A percentile compares a stretch with the other conserved stretches of the same genome.
phyloP scores from a whole-genome alignment of 2,888 invertebrate species.

The Aleiodes testaceus region DNA sequence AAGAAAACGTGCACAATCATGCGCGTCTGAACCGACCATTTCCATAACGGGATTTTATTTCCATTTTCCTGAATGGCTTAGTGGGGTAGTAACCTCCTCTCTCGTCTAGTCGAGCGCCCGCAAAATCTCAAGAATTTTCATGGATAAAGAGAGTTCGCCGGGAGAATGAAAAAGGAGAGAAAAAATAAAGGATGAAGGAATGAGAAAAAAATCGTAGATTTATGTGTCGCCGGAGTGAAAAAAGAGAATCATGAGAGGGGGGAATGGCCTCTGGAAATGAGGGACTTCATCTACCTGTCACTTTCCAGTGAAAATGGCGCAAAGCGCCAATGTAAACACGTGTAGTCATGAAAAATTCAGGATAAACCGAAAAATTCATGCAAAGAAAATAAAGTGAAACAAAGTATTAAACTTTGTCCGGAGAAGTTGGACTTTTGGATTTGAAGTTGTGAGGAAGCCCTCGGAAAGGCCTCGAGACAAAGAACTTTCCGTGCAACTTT shows the following conservation, averaged over 20 bases:
- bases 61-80: constrained; percentile 57
- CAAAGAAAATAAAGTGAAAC: constrained; percentile 45
- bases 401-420: constrained; percentile 38
- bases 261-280: constrained; percentile 17
- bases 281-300: constrained; percentile 31
- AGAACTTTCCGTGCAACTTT: constrained; percentile 27
- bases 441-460: constrained; percentile 30
- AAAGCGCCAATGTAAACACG: constrained; percentile 31
- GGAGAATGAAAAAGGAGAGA: not conserved
- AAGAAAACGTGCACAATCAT: constrained; percentile 43
- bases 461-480: constrained; percentile 19
- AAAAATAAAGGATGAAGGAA: constrained; percentile 32
- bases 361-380: constrained; percentile 23
- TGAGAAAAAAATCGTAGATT: constrained; percentile 48
- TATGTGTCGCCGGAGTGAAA: constrained; percentile 48
- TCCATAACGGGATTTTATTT: constrained; percentile 66
- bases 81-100: constrained; percentile 8
- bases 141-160: constrained; percentile 38
- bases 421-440: constrained; percentile 42
- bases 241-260: constrained; percentile 16
- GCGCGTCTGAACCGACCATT: constrained; percentile 46
- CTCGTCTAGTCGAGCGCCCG: constrained; percentile 13
- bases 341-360: constrained; percentile 11
- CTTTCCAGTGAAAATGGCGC: constrained; percentile 12
- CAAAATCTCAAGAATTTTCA: constrained; percentile 41